These are phyloP conservation scores for Lymantria monacha DNA, from an alignment of 2,888 invertebrate genomes.

Conservation along the genomic window DNA sequence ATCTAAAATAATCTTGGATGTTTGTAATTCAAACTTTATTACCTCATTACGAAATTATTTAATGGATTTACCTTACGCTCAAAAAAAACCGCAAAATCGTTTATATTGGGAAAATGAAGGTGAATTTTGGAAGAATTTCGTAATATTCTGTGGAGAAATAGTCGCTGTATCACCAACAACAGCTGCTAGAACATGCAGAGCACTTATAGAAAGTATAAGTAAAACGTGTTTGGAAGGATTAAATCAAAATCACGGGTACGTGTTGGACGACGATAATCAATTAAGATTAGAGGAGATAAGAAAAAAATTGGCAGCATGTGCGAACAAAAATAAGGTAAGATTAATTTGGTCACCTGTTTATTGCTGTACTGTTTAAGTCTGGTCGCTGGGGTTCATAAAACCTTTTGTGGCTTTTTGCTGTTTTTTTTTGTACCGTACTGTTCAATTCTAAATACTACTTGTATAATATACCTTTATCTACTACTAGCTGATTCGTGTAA, in stretches of 20 bases:
- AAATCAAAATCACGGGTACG: slow-evolving; percentile 43
- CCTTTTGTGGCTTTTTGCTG: too few relatives aligned
- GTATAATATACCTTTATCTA: too few relatives aligned
- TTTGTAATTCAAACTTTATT: slow-evolving; percentile 61
- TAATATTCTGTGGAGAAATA: slow-evolving; percentile 56
- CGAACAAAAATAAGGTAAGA: slow-evolving; percentile 46
- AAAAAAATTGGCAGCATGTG: slow-evolving; percentile 39
- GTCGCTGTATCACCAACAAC: slow-evolving; percentile 56
- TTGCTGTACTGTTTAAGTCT: too few relatives aligned
- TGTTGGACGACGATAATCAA: slow-evolving; percentile 39
- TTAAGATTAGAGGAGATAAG: slow-evolving; percentile 43
- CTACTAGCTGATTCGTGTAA: too few relatives aligned
- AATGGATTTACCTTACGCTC: slow-evolving; percentile 54
- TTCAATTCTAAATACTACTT: too few relatives aligned
- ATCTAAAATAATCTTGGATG: slow-evolving; percentile 50
- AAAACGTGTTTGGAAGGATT: slow-evolving; percentile 52
- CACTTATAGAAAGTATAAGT: slow-evolving; percentile 52
- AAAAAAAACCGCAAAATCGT: slow-evolving; percentile 25
- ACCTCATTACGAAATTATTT: slow-evolving; percentile 50
- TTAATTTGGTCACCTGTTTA: not conserved
- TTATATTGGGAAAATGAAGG: slow-evolving; percentile 59
- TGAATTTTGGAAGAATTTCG: slow-evolving; percentile 62
- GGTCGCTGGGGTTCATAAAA: too few relatives aligned
- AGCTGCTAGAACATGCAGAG: slow-evolving; percentile 54
- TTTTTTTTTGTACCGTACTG: too few relatives aligned